phyloP scores from a whole-genome alignment of 2,888 invertebrate genomes.

The Cremastinae sp. region DNA sequence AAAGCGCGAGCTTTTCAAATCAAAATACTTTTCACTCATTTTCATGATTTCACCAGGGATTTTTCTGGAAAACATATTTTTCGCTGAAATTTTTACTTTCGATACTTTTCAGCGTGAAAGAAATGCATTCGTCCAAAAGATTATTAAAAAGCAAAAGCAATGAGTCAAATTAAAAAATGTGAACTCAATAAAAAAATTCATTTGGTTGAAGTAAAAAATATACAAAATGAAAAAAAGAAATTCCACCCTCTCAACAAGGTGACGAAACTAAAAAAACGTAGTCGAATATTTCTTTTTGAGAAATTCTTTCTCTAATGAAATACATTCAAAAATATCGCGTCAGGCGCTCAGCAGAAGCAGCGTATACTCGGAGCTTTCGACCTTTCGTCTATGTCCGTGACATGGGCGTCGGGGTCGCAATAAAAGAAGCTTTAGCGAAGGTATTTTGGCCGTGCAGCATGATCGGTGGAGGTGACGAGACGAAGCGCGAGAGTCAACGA shows the following conservation, averaged over 20 bases:
- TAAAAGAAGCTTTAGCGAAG: conserved; percentile 34
- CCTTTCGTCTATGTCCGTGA: conserved; percentile 52
- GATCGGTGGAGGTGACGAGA: conserved; percentile 25
- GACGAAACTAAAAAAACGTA: neutral
- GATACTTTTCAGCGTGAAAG: too few species aligned
- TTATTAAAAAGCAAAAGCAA: neutral
- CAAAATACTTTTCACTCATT: too few species aligned
- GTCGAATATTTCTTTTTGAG: neutral
- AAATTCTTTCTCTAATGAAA: neutral
- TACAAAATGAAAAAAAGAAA: too few species aligned
- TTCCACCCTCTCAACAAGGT: too few species aligned
- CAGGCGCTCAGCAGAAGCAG: neutral
- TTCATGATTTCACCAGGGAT: too few species aligned
- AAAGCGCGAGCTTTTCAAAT: too few species aligned
- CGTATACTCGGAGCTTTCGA: conserved; percentile 34
- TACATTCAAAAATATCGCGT: too few species aligned
- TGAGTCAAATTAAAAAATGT: conserved; percentile 20
- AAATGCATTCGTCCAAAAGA: too few species aligned
- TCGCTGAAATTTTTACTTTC: too few species aligned
- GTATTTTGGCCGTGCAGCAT: conserved; percentile 40
- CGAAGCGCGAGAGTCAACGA: conserved; percentile 41
- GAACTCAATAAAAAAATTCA: too few species aligned
- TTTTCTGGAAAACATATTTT: too few species aligned
- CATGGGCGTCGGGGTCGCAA: conserved; percentile 44
- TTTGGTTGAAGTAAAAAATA: too few species aligned